phyloP scores from a whole-genome alignment of 2,113 vertebrate genomes.

The Anhinga anhinga region DNA sequence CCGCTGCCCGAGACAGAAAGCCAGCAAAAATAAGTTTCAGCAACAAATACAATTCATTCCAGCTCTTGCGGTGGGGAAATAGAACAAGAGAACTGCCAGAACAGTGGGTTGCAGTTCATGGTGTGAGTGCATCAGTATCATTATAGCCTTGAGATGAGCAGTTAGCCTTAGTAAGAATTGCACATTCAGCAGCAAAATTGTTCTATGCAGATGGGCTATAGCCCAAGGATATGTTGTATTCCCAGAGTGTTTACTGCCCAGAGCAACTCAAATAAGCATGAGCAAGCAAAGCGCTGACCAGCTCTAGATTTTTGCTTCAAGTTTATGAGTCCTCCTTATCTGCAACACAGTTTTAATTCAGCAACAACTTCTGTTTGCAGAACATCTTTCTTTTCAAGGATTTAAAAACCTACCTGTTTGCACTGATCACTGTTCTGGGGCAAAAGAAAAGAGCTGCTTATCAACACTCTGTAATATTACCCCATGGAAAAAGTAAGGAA shows the following conservation, averaged over 20 bases:
- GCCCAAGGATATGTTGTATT: background rate
- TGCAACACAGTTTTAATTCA: background rate
- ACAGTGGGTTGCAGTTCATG: conserved; percentile 31
- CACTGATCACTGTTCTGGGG: background rate
- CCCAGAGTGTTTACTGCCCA: background rate
- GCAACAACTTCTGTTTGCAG: background rate
- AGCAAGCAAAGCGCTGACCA: background rate
- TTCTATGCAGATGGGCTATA: conserved; percentile 1
- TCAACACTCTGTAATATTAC: conserved; percentile 8
- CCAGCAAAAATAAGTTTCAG: conserved; percentile 38
- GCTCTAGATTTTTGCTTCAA: background rate
- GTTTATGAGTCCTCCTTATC: background rate
- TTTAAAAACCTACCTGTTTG: background rate
- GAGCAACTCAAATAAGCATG: background rate
- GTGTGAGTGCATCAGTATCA: conserved; percentile 26
- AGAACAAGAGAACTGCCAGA: conserved; percentile 23
- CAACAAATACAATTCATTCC: conserved; percentile 29
- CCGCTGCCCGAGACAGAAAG: background rate
- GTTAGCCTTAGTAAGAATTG: conserved; percentile 20
- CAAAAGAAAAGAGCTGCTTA: background rate
- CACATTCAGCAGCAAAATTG: conserved; percentile 44
- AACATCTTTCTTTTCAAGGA: background rate
- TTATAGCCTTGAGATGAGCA: conserved; percentile 47
- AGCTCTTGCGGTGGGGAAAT: background rate
- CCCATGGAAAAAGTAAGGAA: background rate